Conservation (phyloP, 2,113 vertebrate genomes). For the Cathartes aura region DNA sequence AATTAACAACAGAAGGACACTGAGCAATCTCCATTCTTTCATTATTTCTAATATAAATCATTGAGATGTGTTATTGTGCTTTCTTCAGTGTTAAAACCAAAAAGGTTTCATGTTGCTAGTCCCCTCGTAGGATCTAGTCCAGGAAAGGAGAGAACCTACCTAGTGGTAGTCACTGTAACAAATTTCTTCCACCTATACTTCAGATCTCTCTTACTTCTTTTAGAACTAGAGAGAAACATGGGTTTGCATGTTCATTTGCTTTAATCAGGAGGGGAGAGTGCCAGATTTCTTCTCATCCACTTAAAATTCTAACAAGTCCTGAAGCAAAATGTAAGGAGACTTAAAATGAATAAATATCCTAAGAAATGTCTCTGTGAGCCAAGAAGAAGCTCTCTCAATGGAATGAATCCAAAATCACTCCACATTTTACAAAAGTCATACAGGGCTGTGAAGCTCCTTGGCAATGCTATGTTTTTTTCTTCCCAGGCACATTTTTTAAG, state of each 20-base stretch:
- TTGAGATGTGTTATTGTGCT: neutral
- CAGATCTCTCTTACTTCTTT: neutral
- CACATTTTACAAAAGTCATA: conserved; percentile 36
- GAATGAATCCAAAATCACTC: conserved; percentile 42
- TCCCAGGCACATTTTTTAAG: conserved; percentile 51
- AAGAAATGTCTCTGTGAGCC: conserved; percentile 12
- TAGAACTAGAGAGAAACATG: neutral
- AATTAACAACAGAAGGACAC: neutral
- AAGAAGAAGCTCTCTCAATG: conserved; percentile 1
- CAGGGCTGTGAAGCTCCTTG: neutral
- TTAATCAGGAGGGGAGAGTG: neutral
- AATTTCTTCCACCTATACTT: neutral
- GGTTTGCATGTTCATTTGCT: neutral
- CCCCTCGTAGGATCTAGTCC: neutral
- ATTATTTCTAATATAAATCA: neutral
- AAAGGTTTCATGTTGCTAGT: neutral
- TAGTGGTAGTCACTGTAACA: neutral
- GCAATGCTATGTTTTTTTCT: conserved; percentile 11
- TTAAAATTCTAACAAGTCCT: neutral
- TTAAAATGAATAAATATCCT: conserved; percentile 30
- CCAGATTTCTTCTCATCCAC: neutral
- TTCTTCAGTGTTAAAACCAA: neutral
- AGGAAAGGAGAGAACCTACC: neutral
- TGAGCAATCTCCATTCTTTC: neutral
- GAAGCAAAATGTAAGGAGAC: neutral